Evolutionary conservation across 2,888 invertebrate species (phyloP).

Genomic region (Schizaphis graminum): DNA sequence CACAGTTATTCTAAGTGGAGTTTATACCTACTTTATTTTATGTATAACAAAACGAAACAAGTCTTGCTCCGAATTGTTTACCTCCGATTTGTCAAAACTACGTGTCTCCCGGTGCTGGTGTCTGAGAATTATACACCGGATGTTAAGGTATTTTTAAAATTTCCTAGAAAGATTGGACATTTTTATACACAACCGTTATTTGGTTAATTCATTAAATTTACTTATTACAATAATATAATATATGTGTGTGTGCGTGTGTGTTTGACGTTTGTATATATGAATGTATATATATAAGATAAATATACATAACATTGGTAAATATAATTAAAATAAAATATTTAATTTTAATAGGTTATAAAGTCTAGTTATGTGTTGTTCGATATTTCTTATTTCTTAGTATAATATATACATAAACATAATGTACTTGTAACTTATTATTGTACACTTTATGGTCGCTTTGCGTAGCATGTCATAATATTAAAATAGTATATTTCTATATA

Average conservation of each 20-base stretch:
- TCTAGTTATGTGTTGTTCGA: background rate
- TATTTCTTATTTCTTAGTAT: background rate
- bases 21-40: background rate
- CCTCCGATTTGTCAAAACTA: background rate
- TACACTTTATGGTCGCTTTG: background rate
- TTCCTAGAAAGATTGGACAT: background rate
- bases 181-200: background rate
- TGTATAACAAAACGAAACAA: background rate
- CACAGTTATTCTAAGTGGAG: background rate
- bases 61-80: background rate
- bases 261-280: too few relatives aligned
- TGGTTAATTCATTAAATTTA: background rate
- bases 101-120: too few relatives aligned
- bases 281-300: background rate
- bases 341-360: conserved; percentile 12
- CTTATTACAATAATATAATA: background rate
- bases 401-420: background rate
- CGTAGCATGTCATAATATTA: background rate
- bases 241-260: background rate
- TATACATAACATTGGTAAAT: background rate
- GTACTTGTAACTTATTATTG: background rate
- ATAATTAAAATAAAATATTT: background rate
- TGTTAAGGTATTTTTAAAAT: conserved; percentile 3
- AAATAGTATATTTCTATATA: background rate
- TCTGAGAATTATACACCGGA: background rate